A percentile compares a stretch with the other conserved stretches of the same genome.
phyloP scores from a whole-genome alignment of 2,113 vertebrate species.

The Rhinogobius similis region DNA sequence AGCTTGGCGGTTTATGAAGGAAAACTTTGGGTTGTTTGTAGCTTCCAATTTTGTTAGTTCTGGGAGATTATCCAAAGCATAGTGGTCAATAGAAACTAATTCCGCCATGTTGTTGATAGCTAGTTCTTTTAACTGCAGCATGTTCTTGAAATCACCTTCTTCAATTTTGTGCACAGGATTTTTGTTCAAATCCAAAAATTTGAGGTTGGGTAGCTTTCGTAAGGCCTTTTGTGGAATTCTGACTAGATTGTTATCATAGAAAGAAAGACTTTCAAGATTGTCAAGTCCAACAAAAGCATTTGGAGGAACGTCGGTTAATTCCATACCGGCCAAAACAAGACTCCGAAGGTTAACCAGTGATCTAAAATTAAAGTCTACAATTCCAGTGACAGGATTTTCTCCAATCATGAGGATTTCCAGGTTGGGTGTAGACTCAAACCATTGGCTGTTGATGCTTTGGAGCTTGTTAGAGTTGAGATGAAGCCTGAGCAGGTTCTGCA shows the following conservation, averaged over 20 bases:
- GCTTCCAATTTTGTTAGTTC: conserved; percentile 97
- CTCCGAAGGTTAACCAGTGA: conserved; percentile 90
- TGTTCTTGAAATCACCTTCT: conserved; percentile 95
- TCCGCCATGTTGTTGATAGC: conserved; percentile 97
- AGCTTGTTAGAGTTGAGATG: conserved; percentile 97
- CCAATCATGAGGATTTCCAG: conserved; percentile 98
- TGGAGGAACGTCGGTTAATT: conserved; percentile 91
- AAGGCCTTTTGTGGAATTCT: conserved; percentile 92
- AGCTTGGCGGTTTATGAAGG: conserved; percentile 88
- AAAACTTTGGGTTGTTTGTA: conserved; percentile 95
- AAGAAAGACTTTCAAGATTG: conserved; percentile 96
- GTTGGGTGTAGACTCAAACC: conserved; percentile 96
- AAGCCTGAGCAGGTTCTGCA: conserved; percentile 89
- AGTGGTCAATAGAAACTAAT: conserved; percentile 90
- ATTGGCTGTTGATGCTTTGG: conserved; percentile 89
- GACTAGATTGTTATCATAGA: conserved; percentile 93
- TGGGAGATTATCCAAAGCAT: conserved; percentile 92
- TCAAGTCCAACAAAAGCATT: conserved; percentile 96
- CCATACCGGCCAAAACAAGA: conserved; percentile 96
- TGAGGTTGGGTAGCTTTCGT: conserved; percentile 93
- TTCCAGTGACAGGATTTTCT: conserved; percentile 94
- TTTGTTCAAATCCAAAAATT: conserved; percentile 98
- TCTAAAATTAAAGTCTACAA: conserved; percentile 94
- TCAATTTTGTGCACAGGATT: conserved; percentile 95
- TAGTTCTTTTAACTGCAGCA: conserved; percentile 93